A percentile compares a stretch with the other conserved stretches of the same genome.
Evolutionary conservation across 2,113 vertebrate genomes (phyloP).

Genomic region (Xiphophorus maculatus): DNA sequence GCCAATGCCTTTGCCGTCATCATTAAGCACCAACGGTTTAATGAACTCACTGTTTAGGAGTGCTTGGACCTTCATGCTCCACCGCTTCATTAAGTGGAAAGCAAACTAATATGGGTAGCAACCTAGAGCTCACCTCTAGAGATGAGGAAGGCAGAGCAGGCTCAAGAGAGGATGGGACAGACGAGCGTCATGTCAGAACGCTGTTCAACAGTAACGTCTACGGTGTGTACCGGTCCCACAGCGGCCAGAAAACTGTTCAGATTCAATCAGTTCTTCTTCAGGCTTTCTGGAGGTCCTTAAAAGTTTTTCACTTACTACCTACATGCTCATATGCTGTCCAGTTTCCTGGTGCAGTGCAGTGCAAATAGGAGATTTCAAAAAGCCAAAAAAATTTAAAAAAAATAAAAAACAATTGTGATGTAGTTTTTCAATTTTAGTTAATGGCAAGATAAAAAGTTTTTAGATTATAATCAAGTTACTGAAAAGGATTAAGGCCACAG

Average conservation of each 20-base stretch:
- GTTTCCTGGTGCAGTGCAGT: neutral
- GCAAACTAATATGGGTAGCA: slow-evolving; percentile 80
- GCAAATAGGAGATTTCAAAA: neutral
- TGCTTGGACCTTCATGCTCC: slow-evolving; percentile 83
- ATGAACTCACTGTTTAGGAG: slow-evolving; percentile 80
- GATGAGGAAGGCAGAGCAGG: slow-evolving; percentile 34
- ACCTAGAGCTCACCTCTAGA: slow-evolving; percentile 83
- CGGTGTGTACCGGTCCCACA: neutral
- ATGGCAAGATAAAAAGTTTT: neutral
- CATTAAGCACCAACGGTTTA: slow-evolving; percentile 82
- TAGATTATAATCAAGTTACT: neutral
- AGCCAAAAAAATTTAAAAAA: neutral
- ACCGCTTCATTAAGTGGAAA: slow-evolving; percentile 81
- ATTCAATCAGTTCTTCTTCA: too few relatives aligned
- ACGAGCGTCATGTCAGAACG: slow-evolving; percentile 17
- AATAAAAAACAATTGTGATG: neutral
- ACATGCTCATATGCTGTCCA: neutral
- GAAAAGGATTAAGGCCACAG: too few relatives aligned
- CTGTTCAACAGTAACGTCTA: slow-evolving; percentile 2
- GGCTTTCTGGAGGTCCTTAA: too few relatives aligned
- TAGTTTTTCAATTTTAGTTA: neutral
- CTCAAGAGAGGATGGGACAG: neutral
- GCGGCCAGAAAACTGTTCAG: neutral
- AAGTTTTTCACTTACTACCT: neutral
- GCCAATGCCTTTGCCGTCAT: slow-evolving; percentile 76